Evolutionary conservation across 2,113 vertebrate genomes (phyloP).

Genomic region (Zapornia atra): DNA sequence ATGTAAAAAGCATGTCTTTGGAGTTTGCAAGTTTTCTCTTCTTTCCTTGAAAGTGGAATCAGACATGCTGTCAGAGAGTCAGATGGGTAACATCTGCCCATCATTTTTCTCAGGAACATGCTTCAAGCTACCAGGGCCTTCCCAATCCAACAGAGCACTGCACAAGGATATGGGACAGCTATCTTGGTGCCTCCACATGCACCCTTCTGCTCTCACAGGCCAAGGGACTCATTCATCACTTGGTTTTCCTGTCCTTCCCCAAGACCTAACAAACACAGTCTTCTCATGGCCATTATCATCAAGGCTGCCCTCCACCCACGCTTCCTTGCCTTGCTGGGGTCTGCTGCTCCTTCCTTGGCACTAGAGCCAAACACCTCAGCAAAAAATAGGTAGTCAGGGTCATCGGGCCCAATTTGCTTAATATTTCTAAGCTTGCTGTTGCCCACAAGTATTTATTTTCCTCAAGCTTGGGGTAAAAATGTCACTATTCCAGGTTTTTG

Average conservation of each 20-base stretch:
- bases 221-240: neutral
- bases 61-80: neutral
- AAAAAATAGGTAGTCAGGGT: neutral
- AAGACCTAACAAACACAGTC: neutral
- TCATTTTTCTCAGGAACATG: neutral
- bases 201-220: neutral
- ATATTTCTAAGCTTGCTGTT: neutral
- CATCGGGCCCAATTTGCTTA: neutral
- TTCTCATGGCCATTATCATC: neutral
- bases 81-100: neutral
- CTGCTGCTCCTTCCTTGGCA: neutral
- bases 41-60: neutral
- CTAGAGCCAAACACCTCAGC: neutral
- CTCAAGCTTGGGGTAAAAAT: neutral
- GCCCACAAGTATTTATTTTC: neutral
- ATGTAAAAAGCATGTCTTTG: neutral
- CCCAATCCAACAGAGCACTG: neutral
- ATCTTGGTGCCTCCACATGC: rapidly evolving
- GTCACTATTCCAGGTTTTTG: neutral
- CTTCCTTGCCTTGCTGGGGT: neutral
- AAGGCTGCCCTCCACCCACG: neutral
- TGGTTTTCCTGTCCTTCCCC: neutral
- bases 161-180: neutral
- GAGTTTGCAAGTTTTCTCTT: neutral
- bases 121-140: neutral